Percentiles rank a stretch among this genome's conserved stretches.
These are phyloP conservation scores for Heliconius aoede DNA, from an alignment of 2,888 invertebrate genomes.

Conservation along the genomic window DNA sequence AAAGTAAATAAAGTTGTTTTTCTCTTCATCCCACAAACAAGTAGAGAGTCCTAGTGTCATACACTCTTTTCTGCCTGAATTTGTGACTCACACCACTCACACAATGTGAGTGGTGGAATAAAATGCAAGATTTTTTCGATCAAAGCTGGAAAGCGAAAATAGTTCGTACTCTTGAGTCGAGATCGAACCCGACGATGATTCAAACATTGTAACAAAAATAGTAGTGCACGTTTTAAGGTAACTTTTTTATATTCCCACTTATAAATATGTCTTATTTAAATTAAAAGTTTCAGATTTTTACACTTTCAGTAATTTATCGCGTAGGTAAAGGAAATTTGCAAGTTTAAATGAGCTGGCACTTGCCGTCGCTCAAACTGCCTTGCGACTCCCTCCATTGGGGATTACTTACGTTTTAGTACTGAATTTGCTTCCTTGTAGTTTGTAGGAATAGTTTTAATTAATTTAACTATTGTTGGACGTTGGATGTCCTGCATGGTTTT, in stretches of 20 bases:
- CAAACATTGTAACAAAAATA: too few species aligned
- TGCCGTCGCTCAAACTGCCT: slow-evolving; percentile 20
- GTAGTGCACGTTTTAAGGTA: not conserved
- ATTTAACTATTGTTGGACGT: not conserved
- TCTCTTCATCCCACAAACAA: too few species aligned
- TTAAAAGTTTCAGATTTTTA: not conserved
- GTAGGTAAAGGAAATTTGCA: slow-evolving; percentile 28
- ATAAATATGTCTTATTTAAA: slow-evolving; percentile 2
- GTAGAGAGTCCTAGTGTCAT: too few species aligned
- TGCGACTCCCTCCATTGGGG: slow-evolving; percentile 9
- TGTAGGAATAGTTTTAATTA: not conserved
- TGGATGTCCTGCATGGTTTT: too few species aligned
- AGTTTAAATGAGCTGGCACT: slow-evolving; percentile 34
- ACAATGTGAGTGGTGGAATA: too few species aligned
- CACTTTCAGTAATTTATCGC: slow-evolving; percentile 15
- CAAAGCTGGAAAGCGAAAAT: too few species aligned
- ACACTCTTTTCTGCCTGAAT: too few species aligned
- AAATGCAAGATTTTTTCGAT: too few species aligned
- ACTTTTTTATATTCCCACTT: not conserved
- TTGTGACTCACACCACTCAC: too few species aligned
- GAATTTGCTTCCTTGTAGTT: not conserved
- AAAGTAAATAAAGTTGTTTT: too few species aligned
- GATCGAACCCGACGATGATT: too few species aligned
- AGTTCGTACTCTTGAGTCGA: too few species aligned
- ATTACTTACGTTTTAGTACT: slow-evolving; percentile 13